Evolutionary conservation across 2,797 vertebrate genomes (phyloP).

Genomic region (Siniperca obscura): DNA sequence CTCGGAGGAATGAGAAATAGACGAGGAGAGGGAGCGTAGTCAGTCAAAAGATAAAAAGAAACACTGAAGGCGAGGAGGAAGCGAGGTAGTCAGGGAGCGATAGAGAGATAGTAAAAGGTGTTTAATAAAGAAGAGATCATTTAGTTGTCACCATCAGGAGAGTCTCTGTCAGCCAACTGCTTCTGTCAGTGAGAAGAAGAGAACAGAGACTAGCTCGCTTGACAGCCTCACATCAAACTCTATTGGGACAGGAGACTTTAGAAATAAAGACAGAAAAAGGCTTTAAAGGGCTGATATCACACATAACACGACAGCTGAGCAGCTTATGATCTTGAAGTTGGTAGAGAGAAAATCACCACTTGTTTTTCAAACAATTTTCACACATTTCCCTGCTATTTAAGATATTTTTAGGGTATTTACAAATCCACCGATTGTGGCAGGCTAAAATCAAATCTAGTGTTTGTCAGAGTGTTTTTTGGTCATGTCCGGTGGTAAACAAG

Average conservation of each 20-base stretch:
- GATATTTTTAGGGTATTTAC: constrained; percentile 52
- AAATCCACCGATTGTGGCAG: constrained; percentile 32
- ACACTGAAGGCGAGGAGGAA: constrained; percentile 74
- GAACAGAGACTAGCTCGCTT: constrained; percentile 76
- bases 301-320: constrained; percentile 63
- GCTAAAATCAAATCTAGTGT: constrained; percentile 50
- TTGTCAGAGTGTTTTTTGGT: constrained; percentile 17
- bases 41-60: constrained; percentile 79
- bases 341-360: constrained; percentile 35
- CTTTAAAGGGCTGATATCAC: constrained; percentile 72
- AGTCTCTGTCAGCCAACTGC: constrained; percentile 78
- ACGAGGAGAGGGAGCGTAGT: constrained; percentile 68
- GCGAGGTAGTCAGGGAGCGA: constrained; percentile 67
- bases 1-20: constrained; percentile 65
- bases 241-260: constrained; percentile 68
- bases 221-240: constrained; percentile 76
- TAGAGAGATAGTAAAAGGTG: constrained; percentile 82
- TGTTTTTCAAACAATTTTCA: constrained; percentile 35
- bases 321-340: constrained; percentile 67
- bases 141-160: constrained; percentile 84
- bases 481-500: constrained; percentile 52
- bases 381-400: constrained; percentile 26
- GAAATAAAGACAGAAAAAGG: constrained; percentile 61
- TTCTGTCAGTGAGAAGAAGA: constrained; percentile 67
- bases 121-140: constrained; percentile 89